phyloP scores from a whole-genome alignment of 2,888 invertebrate genomes.

The Colostygia pectinataria region DNA sequence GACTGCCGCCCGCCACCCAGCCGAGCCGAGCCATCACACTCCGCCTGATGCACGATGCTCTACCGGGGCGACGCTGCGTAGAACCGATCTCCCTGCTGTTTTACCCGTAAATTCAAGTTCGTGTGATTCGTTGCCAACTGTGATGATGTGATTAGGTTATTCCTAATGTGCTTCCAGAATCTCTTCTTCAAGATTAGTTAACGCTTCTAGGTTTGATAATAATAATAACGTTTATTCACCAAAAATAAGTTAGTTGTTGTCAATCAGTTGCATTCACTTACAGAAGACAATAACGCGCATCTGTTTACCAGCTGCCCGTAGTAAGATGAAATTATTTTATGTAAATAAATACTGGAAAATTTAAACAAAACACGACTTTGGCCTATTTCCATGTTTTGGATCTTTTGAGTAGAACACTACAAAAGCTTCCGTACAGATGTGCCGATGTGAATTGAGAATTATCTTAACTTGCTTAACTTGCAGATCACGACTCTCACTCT shows the following conservation, averaged over 20 bases:
- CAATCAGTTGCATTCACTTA: background rate
- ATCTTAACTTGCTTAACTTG: background rate
- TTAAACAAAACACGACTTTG: no score
- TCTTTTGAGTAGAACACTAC: no score
- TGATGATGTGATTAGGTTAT: no score
- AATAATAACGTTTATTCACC: no score
- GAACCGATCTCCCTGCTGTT: slow-evolving; percentile 12
- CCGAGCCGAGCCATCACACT: slow-evolving; percentile 15
- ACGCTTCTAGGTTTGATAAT: no score
- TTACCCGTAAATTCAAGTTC: background rate
- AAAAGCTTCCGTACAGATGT: background rate
- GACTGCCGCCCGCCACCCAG: slow-evolving; percentile 47
- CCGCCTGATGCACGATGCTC: slow-evolving; percentile 19
- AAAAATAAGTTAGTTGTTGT: no score
- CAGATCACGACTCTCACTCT: slow-evolving; percentile 17
- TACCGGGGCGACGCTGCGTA: slow-evolving; percentile 10
- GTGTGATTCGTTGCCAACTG: background rate
- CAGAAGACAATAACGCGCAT: background rate
- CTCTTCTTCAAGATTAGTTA: no score
- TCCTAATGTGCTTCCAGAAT: no score
- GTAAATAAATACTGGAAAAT: no score
- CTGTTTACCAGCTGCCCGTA: no score
- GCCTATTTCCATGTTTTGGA: no score
- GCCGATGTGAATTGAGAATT: background rate
- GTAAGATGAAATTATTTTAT: no score